These are phyloP conservation scores for Thelaira solivaga DNA, from an alignment of 2,888 invertebrate species.

Conservation along the genomic window DNA sequence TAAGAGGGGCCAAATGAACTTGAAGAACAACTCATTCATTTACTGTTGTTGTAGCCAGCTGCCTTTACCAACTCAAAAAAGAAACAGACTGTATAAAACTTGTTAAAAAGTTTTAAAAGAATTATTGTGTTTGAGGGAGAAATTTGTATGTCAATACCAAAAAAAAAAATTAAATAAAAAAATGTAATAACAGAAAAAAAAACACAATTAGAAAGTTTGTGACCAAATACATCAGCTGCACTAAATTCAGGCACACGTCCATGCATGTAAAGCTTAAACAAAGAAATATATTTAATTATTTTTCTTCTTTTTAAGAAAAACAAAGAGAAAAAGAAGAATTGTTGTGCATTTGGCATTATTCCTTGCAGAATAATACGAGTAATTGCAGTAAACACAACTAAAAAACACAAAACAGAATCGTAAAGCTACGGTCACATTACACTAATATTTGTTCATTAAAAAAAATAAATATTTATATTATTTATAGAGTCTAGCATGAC, in stretches of 20 bases:
- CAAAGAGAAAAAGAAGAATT: no score
- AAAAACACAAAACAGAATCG: no score
- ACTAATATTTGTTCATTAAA: no score
- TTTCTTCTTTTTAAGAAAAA: neutral
- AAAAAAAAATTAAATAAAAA: no score
- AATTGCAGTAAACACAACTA: neutral
- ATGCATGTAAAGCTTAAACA: neutral
- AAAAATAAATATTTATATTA: no score
- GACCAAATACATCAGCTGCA: constrained; percentile 22
- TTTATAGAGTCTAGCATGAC: no score
- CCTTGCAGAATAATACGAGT: neutral
- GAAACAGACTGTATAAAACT: constrained; percentile 14
- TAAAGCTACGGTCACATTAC: no score
- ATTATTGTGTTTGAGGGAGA: constrained; percentile 38
- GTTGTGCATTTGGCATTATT: neutral
- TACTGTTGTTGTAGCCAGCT: neutral
- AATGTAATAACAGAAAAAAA: no score
- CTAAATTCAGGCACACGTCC: neutral
- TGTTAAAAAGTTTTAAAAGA: constrained; percentile 46
- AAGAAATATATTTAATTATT: neutral
- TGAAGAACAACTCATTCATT: neutral
- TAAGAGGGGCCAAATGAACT: constrained; percentile 18
- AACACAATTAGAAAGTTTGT: constrained; percentile 41
- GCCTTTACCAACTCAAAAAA: neutral
- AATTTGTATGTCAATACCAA: constrained; percentile 33